phyloP scores from a whole-genome alignment of 37 sponge, comb jelly and placozoan species.

The Halichondria panicea region DNA sequence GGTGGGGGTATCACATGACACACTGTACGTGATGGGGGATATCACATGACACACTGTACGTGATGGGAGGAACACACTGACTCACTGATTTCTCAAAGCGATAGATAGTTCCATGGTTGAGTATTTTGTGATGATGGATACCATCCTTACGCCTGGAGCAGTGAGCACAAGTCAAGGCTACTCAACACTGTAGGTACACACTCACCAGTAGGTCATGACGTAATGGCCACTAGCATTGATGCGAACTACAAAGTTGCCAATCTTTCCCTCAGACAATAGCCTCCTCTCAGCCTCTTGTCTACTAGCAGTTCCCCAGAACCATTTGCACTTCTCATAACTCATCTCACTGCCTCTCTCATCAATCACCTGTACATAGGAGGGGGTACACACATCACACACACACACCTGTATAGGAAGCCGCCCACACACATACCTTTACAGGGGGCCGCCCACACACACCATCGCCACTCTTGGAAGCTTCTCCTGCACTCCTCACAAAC shows the following conservation, averaged over 20 bases:
- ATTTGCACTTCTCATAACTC: conserved; percentile 29
- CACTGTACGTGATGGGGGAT: too few relatives aligned
- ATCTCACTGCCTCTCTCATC: background rate
- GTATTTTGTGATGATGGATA: conserved; percentile 62
- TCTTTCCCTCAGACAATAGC: conserved; percentile 37
- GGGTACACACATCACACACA: background rate
- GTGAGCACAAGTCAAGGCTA: background rate
- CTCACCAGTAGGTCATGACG: conserved; percentile 73
- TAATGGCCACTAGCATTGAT: conserved; percentile 43
- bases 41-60: too few relatives aligned
- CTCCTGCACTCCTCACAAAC: background rate
- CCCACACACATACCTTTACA: background rate
- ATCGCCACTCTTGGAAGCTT: conserved; percentile 9
- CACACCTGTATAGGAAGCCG: background rate
- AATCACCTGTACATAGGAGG: background rate
- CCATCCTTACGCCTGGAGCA: conserved; percentile 58
- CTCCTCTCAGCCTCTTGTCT: conserved; percentile 38
- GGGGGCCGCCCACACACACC: background rate
- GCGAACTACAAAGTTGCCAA: conserved; percentile 64
- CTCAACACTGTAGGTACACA: background rate
- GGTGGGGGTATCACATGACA: background rate
- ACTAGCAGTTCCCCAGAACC: conserved; percentile 63
- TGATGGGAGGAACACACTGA: too few relatives aligned
- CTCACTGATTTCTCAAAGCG: conserved; percentile 69
- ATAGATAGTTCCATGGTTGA: conserved; percentile 12